Base-by-base conservation (phyloP, 2,888 invertebrate species). In the Drosophila paramelanica region DNA sequence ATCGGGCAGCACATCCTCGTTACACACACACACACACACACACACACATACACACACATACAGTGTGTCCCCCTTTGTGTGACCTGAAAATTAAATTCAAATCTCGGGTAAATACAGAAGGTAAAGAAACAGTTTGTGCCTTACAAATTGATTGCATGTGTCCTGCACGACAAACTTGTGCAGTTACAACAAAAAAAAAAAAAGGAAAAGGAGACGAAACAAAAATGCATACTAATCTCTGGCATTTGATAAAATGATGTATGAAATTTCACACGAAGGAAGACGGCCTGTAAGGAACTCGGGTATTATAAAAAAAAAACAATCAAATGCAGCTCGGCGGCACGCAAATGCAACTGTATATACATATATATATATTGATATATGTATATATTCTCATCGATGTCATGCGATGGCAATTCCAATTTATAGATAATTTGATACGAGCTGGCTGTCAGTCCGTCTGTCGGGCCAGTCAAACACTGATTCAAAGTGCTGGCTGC, bases 51-150 rank as follows among this genome's bases (percentile, higher is more conserved):
- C 38, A 68, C 38, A 50, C 7, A 59, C 36, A 10, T 8, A 39
- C 41, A 33, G 53, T 46, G 62, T 70, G 80, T 68, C 74, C 77
- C 57, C 68, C 41, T 73, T 79, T 84, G 71, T 71, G 61, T 89
- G 89, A 90, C 89, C 89, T 79, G 77, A 89, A 89, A 89, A 89
- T 89, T 90, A 82, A 84, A 88, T 88, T 79, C 76, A 82, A 89
- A 88, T 81, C 87, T 82, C 71, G 66, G 60, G 74, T 80, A 84
- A 81, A 84, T 79, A 73, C 67, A 33, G 67, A 73, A 55, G 51
- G 59, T 59, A 76, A 71, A 61, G 56, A 67, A 69, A 66, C 20
- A 43, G 67, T 79, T 77, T 72, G 68, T 67, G 66, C 60, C 71
- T 55, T 57, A 60, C 70, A 85, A 89, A 83, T 83, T 89, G 85